Percentiles rank a stretch among this genome's conserved stretches.
Conservation (phyloP, 1,140 invertebrate species). For the Zaprionus gabonicus region DNA sequence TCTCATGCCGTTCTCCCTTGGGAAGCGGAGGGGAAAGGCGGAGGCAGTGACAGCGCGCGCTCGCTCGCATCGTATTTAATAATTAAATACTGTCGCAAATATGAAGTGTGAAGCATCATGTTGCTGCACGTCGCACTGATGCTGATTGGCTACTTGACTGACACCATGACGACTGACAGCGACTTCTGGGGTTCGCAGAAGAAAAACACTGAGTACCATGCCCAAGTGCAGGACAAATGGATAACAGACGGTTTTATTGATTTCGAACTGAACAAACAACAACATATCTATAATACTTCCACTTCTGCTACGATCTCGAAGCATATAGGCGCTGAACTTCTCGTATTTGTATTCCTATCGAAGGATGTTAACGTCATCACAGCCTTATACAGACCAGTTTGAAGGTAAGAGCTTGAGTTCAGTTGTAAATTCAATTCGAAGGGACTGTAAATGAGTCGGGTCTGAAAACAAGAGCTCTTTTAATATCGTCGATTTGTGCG, state of each 20-base stretch:
- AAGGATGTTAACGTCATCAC: not conserved
- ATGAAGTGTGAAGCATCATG: constrained; percentile 35
- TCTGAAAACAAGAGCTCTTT: not conserved
- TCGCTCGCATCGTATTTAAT: constrained; percentile 60
- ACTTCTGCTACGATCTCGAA: not conserved
- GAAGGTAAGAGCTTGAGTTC: not conserved
- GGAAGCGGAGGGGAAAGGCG: not conserved
- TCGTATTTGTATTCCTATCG: not conserved
- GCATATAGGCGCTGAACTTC: not conserved
- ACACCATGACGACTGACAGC: constrained; percentile 16
- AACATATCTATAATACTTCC: not conserved
- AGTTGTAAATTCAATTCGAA: not conserved
- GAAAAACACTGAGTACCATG: constrained; percentile 4
- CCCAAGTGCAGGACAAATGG: not conserved
- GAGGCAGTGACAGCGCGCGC: not conserved
- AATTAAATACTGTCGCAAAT: constrained; percentile 76
- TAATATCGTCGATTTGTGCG: not conserved
- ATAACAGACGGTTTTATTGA: constrained; percentile 5
- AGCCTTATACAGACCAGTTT: not conserved
- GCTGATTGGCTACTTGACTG: constrained; percentile 31
- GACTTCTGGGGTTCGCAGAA: constrained; percentile 1
- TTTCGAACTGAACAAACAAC: not conserved
- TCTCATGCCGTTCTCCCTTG: constrained; percentile 8
- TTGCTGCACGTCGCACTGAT: constrained; percentile 4
- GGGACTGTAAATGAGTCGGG: not conserved